Conservation (phyloP, 2,113 vertebrate species). For the Chlorodrepanis virens region DNA sequence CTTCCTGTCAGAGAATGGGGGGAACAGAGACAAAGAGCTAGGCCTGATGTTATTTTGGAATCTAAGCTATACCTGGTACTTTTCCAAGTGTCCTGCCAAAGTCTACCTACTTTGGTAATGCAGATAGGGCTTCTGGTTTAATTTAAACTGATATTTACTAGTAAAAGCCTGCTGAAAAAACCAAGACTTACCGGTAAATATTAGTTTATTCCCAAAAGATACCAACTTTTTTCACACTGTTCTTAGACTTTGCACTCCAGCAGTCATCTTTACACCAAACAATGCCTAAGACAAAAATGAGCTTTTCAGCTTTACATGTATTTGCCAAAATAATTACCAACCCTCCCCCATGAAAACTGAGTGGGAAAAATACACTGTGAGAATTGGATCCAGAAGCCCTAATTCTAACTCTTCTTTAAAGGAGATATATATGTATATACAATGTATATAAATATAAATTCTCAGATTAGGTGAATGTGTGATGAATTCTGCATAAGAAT, state of each 20-base stretch:
- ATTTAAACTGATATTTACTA: slow-evolving; percentile 78
- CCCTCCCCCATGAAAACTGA: slow-evolving; percentile 68
- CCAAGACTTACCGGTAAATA: slow-evolving; percentile 78
- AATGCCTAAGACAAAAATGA: slow-evolving; percentile 77
- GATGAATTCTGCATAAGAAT: slow-evolving; percentile 70
- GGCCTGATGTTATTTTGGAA: neutral
- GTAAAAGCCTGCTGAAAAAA: slow-evolving; percentile 77
- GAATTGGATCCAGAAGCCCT: slow-evolving; percentile 73
- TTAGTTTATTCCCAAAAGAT: slow-evolving; percentile 77
- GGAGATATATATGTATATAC: slow-evolving; percentile 62
- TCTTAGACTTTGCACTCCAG: slow-evolving; percentile 76
- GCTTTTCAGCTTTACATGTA: slow-evolving; percentile 76
- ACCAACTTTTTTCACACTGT: slow-evolving; percentile 76
- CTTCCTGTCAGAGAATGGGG: neutral
- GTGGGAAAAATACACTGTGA: slow-evolving; percentile 61
- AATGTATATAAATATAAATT: slow-evolving; percentile 66
- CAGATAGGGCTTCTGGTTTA: slow-evolving; percentile 73
- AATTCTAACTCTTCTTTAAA: slow-evolving; percentile 65
- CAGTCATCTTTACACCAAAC: slow-evolving; percentile 77
- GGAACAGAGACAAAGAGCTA: slow-evolving; percentile 13
- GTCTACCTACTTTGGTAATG: slow-evolving; percentile 4
- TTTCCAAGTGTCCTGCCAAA: slow-evolving; percentile 15
- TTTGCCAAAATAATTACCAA: slow-evolving; percentile 71
- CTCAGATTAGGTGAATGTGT: slow-evolving; percentile 64
- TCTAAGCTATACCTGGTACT: neutral